These are phyloP conservation scores for Amphimedon queenslandica DNA, from an alignment of 37 sponge, comb jelly and placozoan species.

Conservation along the genomic window DNA sequence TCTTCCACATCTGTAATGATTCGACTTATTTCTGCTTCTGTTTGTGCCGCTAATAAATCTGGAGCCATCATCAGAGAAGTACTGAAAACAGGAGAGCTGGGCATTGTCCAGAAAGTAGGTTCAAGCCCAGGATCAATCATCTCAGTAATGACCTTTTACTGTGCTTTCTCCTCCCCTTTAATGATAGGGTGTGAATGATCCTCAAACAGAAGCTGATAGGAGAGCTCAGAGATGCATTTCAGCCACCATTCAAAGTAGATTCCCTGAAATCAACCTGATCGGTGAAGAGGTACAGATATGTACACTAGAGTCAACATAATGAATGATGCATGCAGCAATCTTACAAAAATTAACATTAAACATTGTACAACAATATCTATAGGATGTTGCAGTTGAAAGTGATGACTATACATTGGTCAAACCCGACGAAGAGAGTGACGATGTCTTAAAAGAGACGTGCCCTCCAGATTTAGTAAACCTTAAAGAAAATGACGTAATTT, in stretches of 20 bases:
- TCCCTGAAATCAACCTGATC: slow-evolving; percentile 66
- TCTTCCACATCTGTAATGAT: slow-evolving; percentile 72
- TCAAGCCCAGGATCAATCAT: background rate
- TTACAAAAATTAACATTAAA: background rate
- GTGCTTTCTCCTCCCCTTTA: background rate
- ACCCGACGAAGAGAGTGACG: slow-evolving; percentile 14
- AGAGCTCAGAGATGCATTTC: slow-evolving; percentile 82
- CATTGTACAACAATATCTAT: background rate
- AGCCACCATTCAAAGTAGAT: slow-evolving; percentile 53
- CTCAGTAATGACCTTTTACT: background rate
- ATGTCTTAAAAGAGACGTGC: slow-evolving; percentile 69
- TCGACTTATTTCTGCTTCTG: slow-evolving; percentile 70
- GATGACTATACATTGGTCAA: slow-evolving; percentile 1
- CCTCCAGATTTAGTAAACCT: slow-evolving; percentile 43
- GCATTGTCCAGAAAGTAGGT: slow-evolving; percentile 78
- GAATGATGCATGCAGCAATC: background rate
- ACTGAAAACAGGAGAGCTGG: slow-evolving; percentile 58
- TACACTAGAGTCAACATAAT: background rate
- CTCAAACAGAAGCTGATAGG: slow-evolving; percentile 94
- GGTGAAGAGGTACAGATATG: slow-evolving; percentile 76
- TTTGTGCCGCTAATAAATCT: slow-evolving; percentile 70
- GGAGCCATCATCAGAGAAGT: slow-evolving; percentile 80
- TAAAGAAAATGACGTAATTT: slow-evolving; percentile 55
- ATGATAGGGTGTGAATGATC: slow-evolving; percentile 74
- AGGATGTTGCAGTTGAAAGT: background rate